Conservation (phyloP, 2,113 vertebrate species). For the Catagonus wagneri region DNA sequence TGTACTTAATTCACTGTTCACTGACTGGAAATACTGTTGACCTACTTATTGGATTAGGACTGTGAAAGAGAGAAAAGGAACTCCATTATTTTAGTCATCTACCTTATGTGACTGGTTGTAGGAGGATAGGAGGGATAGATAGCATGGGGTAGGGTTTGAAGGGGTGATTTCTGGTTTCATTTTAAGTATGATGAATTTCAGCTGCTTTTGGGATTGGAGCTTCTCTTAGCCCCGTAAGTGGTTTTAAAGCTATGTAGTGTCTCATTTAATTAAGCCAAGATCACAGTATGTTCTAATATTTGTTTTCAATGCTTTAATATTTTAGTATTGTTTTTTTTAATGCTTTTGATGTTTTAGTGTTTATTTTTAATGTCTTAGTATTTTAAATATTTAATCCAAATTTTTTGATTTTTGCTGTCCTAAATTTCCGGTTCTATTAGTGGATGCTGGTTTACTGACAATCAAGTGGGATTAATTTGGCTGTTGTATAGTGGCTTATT, state of each 20-base stretch:
- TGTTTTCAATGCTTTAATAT: slow-evolving; percentile 71
- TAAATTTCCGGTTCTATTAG: slow-evolving; percentile 60
- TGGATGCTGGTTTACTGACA: slow-evolving; percentile 36
- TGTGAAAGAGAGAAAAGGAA: neutral
- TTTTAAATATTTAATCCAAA: slow-evolving; percentile 74
- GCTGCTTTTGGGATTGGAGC: neutral
- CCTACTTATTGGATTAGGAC: neutral
- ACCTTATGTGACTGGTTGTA: neutral
- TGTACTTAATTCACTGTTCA: neutral
- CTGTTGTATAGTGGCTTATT: slow-evolving; percentile 1
- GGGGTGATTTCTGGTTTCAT: slow-evolving; percentile 27
- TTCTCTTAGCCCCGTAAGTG: neutral
- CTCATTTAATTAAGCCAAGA: slow-evolving; percentile 60
- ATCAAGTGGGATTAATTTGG: slow-evolving; percentile 57
- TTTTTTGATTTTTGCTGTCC: slow-evolving; percentile 55
- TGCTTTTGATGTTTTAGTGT: slow-evolving; percentile 63
- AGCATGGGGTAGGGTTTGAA: slow-evolving; percentile 42
- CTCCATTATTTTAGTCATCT: neutral
- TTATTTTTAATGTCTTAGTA: slow-evolving; percentile 68
- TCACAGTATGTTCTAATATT: slow-evolving; percentile 58
- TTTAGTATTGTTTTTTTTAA: slow-evolving; percentile 73
- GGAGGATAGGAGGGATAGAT: neutral
- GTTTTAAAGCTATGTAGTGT: slow-evolving; percentile 62
- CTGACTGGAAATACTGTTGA: neutral
- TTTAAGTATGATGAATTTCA: slow-evolving; percentile 58